Base-by-base conservation (phyloP, 2,888 invertebrate species). In the Chorisops tibialis region DNA sequence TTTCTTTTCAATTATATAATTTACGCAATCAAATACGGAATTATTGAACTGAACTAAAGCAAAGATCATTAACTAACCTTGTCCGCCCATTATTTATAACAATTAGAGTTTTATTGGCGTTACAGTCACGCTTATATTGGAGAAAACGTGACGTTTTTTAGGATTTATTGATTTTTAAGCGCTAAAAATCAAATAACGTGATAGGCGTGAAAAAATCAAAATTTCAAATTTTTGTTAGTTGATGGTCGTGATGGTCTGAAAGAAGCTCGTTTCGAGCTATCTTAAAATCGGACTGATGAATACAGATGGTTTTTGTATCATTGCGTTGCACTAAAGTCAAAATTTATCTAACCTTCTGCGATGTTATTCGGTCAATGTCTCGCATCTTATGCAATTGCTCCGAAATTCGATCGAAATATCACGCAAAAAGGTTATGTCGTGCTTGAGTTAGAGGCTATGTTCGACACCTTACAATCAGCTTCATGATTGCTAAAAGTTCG, bases 11-110 rank as follows among this genome's bases (percentile, higher is more conserved):
- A 18, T 19, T 14, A 41, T 18, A 22, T 41, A 54, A 41, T 54
- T 39, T 21, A 19, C 39, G 21, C 39, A 54, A 54, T 41, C 41
- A 54, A 54, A 21, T 41, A 37, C 45, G 11, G 19, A n/a, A 48
- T 48, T 48, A 48, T 38, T 38, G 37, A 19, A 21, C 11, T 5
- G 18, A 41, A 38, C 22, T 39, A 9, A n/a, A 39, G 52, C 6
- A 54, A 54, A 54, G 52, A 54, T 54, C 52, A 41, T 39, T 39
- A 54, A 22, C 41, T 54, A 39, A 41, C 52, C 52, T 54, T 54
- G 52, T 19, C 41, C 52, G 41, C 39, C 52, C 52, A 54, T 54
- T 54, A 41, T 39, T 39, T 41, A 14, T 21, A 12, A 54, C 11
- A 22, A 41, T 41, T 39, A 41, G 21, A 19, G 22, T 54, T 54